These are phyloP conservation scores for Mionectes olivaceus DNA, from an alignment of 2,797 vertebrate genomes.

Conservation along the genomic window DNA sequence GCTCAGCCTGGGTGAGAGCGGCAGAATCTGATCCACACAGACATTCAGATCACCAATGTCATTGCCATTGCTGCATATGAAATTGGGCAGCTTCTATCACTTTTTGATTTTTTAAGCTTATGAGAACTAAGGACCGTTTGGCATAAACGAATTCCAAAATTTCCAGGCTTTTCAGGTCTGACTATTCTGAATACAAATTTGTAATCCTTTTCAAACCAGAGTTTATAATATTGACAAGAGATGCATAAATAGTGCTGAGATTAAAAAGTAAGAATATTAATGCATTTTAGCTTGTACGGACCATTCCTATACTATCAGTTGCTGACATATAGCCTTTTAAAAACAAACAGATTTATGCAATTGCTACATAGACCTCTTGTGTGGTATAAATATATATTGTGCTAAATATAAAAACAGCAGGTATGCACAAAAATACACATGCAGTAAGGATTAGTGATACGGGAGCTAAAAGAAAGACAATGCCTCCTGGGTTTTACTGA, in stretches of 20 bases:
- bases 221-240: not conserved
- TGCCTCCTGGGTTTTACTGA: slow-evolving; percentile 75
- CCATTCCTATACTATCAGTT: slow-evolving; percentile 1
- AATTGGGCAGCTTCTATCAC: not conserved
- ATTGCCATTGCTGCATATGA: accelerated
- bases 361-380: slow-evolving; percentile 33
- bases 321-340: slow-evolving; percentile 38
- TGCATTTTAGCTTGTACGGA: slow-evolving; percentile 20
- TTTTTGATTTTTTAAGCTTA: not conserved
- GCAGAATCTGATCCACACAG: not conserved
- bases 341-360: slow-evolving; percentile 64
- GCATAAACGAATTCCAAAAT: not conserved
- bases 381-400: slow-evolving; percentile 62
- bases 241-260: slow-evolving; percentile 18
- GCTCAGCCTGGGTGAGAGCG: not conserved
- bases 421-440: slow-evolving; percentile 22
- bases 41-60: not conserved
- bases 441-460: slow-evolving; percentile 63
- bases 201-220: not conserved
- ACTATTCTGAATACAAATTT: not conserved
- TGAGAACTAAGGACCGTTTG: not conserved
- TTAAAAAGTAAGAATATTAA: not conserved
- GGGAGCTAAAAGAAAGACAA: slow-evolving; percentile 64
- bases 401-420: slow-evolving; percentile 46
- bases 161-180: not conserved